Evolutionary conservation across 2,113 vertebrate species (phyloP).

Genomic region (Sylvilagus bachmani): DNA sequence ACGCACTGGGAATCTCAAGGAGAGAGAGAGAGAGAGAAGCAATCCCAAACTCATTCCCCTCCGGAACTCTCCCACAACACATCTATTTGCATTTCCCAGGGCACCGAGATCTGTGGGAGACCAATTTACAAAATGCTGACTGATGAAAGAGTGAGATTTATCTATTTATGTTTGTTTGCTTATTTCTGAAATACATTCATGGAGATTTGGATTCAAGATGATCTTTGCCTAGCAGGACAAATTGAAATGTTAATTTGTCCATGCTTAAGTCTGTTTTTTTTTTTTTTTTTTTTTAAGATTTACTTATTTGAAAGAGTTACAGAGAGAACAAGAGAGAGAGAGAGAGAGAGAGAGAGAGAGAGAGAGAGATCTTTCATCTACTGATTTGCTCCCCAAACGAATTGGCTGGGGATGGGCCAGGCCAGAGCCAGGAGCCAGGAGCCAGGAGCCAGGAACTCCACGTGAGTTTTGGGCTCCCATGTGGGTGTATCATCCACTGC

Average conservation of each 20-base stretch:
- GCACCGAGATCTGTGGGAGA: background rate
- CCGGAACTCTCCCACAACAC: background rate
- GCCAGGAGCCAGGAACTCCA: too few relatives aligned
- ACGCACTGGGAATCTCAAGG: background rate
- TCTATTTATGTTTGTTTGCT: background rate
- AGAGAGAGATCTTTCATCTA: too few relatives aligned
- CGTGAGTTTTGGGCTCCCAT: too few relatives aligned
- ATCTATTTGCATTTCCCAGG: background rate
- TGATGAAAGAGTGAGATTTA: background rate
- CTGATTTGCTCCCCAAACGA: too few relatives aligned
- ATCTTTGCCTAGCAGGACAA: background rate
- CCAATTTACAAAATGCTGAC: background rate
- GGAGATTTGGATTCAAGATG: slow-evolving; percentile 15
- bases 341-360: too few relatives aligned
- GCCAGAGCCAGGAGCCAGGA: too few relatives aligned
- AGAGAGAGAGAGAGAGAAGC: background rate
- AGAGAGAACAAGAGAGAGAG: too few relatives aligned
- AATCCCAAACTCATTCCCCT: background rate
- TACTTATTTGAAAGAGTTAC: too few relatives aligned
- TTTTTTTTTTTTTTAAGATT: too few relatives aligned
- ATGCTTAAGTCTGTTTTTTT: background rate
- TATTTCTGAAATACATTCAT: slow-evolving; percentile 5
- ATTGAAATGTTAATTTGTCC: background rate
- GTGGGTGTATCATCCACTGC: too few relatives aligned
- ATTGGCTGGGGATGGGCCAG: too few relatives aligned